phyloP scores from a whole-genome alignment of 2,113 vertebrate species.

The Sakesphorus luctuosus region DNA sequence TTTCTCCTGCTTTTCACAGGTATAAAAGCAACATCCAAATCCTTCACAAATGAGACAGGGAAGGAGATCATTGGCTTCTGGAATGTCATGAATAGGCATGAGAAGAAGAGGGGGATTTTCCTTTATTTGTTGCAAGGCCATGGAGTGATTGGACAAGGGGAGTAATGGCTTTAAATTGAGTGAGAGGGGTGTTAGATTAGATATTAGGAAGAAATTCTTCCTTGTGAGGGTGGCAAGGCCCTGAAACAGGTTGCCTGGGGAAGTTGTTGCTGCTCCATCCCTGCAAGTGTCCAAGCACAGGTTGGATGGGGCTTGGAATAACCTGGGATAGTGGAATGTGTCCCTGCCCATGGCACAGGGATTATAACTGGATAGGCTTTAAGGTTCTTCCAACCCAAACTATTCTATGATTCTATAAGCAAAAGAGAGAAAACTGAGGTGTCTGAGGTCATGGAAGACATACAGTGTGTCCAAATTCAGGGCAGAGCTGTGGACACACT shows the following conservation, averaged over 20 bases:
- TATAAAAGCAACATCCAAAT: background rate
- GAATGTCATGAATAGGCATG: background rate
- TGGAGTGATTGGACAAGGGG: accelerated
- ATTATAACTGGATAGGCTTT: accelerated
- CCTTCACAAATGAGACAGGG: background rate
- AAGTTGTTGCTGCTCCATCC: background rate
- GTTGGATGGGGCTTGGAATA: background rate
- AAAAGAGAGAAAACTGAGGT: background rate
- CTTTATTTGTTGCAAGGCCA: background rate
- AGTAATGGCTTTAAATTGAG: background rate
- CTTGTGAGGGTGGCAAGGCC: background rate
- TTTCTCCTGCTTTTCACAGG: background rate
- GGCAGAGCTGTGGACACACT: background rate
- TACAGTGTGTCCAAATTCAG: background rate
- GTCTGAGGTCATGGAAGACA: background rate
- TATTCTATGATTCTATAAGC: no score
- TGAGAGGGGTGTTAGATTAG: background rate
- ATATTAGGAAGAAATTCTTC: background rate
- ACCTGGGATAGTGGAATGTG: background rate
- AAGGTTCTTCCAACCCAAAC: background rate
- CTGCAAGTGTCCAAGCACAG: background rate
- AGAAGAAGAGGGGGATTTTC: background rate
- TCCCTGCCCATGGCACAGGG: background rate
- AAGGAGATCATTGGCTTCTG: background rate
- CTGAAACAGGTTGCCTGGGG: background rate